A percentile compares a stretch with the other conserved stretches of the same genome.
Conservation (phyloP, 2,888 invertebrate species). For the Tethea ocularis region DNA sequence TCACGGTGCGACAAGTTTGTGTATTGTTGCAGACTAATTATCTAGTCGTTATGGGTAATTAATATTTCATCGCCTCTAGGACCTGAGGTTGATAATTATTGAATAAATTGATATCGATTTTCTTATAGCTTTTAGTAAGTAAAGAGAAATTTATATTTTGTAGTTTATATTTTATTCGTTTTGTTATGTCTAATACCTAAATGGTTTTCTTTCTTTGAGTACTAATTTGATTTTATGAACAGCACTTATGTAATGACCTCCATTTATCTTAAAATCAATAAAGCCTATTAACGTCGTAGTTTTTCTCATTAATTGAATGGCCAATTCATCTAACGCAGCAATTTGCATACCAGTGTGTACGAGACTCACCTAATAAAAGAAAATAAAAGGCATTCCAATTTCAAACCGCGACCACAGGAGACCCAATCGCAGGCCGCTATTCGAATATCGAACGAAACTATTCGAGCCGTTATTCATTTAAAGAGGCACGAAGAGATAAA, state of each 20-base stretch:
- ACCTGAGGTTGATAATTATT: too few relatives aligned
- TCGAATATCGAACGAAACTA: constrained; percentile 50
- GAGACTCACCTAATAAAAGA: not conserved
- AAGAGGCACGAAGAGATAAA: constrained; percentile 43
- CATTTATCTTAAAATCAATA: not conserved
- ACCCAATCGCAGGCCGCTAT: constrained; percentile 34
- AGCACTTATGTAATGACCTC: too few relatives aligned
- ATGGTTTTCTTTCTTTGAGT: too few relatives aligned
- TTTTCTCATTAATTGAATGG: not conserved
- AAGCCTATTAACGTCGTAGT: not conserved
- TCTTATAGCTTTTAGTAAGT: too few relatives aligned
- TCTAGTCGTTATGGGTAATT: too few relatives aligned
- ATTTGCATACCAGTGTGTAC: not conserved
- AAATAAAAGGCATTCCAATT: constrained; percentile 4
- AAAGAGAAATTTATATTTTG: too few relatives aligned
- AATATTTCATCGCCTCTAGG: not conserved
- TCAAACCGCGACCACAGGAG: constrained; percentile 11
- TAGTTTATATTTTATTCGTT: too few relatives aligned
- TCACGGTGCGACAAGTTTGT: not conserved
- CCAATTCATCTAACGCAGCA: not conserved
- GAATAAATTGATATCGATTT: too few relatives aligned
- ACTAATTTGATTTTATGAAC: too few relatives aligned
- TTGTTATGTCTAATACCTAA: too few relatives aligned
- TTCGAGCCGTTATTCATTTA: constrained; percentile 49
- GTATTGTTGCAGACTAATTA: not conserved